Percentiles rank a stretch among this genome's conserved stretches.
Conservation (phyloP, 2,113 vertebrate genomes). For the human region GRCh38 chr22:34925001-34925500, state of each 20-base stretch:
- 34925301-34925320: background rate
- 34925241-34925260: background rate
- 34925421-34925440: background rate
- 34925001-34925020: background rate
- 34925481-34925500: background rate
- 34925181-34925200: background rate
- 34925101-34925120: background rate
- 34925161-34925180: background rate
- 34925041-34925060: background rate
- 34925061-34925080: background rate
- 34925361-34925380: background rate
- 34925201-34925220: background rate
- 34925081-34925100: background rate
- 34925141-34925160: background rate
- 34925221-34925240: background rate
- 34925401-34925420: background rate
- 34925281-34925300: background rate
- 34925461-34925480: background rate
- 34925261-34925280: background rate
- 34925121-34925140: background rate
- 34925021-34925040: background rate
- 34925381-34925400: background rate
- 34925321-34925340: background rate
- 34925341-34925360: background rate
- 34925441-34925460: fast-evolving